Base-by-base conservation (phyloP, 2,888 invertebrate species). In the Tetheella fluctuosa region DNA sequence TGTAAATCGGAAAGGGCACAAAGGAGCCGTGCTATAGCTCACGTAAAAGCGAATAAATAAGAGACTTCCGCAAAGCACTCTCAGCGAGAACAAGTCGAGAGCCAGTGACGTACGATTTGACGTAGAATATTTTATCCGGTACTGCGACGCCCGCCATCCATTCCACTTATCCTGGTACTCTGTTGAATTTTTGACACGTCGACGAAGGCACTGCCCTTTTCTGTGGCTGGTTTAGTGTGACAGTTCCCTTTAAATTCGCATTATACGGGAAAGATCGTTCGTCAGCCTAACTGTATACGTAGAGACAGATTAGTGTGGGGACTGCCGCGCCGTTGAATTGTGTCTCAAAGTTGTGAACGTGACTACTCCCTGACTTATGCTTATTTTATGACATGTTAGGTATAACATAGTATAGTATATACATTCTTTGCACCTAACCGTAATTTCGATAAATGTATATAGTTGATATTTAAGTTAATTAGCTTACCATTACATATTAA, bases 101-200 rank as follows among this genome's bases (percentile, higher is more conserved):
- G 87, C 88, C 86, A 76, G 88, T 92, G 93, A 93, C 90, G 88
- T 93, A 93, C 91, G 91, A 88, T 91, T 90, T 91, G 90, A 90
- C 87, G 86, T 84, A 86, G 89, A 91, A 92, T 93, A 90, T 91
- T 93, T 92, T 91, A 93, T 89, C 88, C 84, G 83, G 81, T 79
- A 72, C 81, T 80, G 80, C 85, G 85, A 81, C 84, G 80, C 80
- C 75, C 83, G 84, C 88, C 89, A 91, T 93, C 88, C 85, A 90
- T 93, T 92, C 90, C 92, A 91, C 93, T 93, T 93, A 92, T 88
- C 89, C 90, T 81, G 80, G 84, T 83, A 82, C 85, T 89, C 87
- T 86, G 88, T 88, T 90, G 90, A 91, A 91, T 92, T 92, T 93
- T 92, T 91, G 93, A 91, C 91, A 90, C 86, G 85, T 84, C 84